Percentiles rank a stretch among this genome's conserved stretches.
These are phyloP conservation scores for Lathronympha strigana DNA, from an alignment of 2,888 invertebrate species.

Conservation along the genomic window DNA sequence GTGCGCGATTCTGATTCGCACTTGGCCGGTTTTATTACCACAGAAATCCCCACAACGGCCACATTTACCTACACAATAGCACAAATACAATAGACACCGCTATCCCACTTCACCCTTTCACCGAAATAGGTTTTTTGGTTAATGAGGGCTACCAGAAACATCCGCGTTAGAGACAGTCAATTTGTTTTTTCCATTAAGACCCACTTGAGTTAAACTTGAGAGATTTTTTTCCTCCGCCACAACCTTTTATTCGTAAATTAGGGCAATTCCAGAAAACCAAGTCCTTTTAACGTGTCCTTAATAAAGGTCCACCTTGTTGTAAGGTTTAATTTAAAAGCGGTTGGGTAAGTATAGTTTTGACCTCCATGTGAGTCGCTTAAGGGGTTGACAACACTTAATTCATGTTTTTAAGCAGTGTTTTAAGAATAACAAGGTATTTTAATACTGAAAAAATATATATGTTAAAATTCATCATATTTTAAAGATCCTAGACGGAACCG, in stretches of 20 bases:
- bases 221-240: conserved; percentile 39
- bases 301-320: conserved; percentile 36
- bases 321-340: background rate
- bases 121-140: conserved; percentile 33
- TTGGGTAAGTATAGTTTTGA: no score
- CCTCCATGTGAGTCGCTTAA: no score
- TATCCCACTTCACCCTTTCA: conserved; percentile 16
- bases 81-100: conserved; percentile 12
- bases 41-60: background rate
- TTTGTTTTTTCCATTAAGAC: conserved; percentile 43
- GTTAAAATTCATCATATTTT: no score
- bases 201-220: conserved; percentile 40
- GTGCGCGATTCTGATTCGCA: no score
- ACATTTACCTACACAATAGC: background rate
- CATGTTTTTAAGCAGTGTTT: no score
- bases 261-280: conserved; percentile 42
- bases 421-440: no score
- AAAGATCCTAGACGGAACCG: no score
- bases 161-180: conserved; percentile 39
- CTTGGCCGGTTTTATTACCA: background rate
- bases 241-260: conserved; percentile 42
- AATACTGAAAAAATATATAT: no score
- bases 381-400: no score
- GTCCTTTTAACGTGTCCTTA: conserved; percentile 43
- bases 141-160: conserved; percentile 33